Percentiles rank a stretch among this genome's conserved stretches.
phyloP scores from a whole-genome alignment of 2,888 invertebrate species.

The Stenotaenia linearis region DNA sequence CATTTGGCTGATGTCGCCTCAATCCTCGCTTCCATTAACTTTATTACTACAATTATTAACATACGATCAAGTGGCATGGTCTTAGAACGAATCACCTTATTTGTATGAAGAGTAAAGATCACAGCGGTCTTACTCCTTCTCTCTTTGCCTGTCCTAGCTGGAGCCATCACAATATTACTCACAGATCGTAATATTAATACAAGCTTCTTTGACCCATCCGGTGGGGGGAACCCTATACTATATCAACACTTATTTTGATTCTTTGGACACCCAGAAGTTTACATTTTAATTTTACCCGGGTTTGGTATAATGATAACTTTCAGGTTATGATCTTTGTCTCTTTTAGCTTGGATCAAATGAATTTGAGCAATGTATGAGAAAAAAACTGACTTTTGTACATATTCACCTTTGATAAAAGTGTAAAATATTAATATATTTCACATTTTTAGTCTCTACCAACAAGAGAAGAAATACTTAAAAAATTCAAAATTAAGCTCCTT shows the following conservation, averaged over 20 bases:
- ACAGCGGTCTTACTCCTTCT: slow-evolving; percentile 61
- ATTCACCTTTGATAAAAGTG: too few species aligned
- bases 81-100: slow-evolving; percentile 63
- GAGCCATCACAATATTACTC: slow-evolving; percentile 71
- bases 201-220: slow-evolving; percentile 71
- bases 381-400: too few species aligned
- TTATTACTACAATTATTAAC: background rate
- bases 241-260: slow-evolving; percentile 83
- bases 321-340: too few species aligned
- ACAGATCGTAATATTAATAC: slow-evolving; percentile 75
- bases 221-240: slow-evolving; percentile 72
- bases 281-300: slow-evolving; percentile 76
- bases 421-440: too few species aligned
- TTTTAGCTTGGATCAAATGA: too few species aligned
- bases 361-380: too few species aligned
- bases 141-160: slow-evolving; percentile 69
- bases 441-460: too few species aligned
- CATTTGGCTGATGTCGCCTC: slow-evolving; percentile 68
- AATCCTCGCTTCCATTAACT: slow-evolving; percentile 60
- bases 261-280: slow-evolving; percentile 81
- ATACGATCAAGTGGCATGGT: background rate
- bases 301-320: slow-evolving; percentile 80
- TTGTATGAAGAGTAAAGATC: slow-evolving; percentile 66
- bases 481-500: too few species aligned
- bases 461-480: too few species aligned